phyloP scores from a whole-genome alignment of 2,113 vertebrate genomes.

The Thryonomys swinderianus region DNA sequence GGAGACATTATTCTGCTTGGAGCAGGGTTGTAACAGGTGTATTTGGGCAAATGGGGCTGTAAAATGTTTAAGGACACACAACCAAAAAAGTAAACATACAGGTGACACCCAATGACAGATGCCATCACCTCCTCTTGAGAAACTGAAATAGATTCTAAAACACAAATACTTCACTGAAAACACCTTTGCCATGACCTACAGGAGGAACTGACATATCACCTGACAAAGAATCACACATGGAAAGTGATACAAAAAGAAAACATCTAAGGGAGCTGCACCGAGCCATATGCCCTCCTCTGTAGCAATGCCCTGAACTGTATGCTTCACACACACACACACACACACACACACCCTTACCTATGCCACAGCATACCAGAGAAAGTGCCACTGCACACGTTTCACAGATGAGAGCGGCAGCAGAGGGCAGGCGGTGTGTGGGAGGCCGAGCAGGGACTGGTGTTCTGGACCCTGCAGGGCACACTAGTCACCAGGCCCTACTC shows the following conservation, averaged over 20 bases:
- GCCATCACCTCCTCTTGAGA: neutral
- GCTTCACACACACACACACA: neutral
- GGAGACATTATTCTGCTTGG: neutral
- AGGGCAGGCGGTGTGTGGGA: fast-evolving
- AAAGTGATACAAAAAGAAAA: neutral
- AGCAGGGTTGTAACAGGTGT: neutral
- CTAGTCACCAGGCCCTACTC: fast-evolving
- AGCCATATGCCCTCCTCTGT: neutral
- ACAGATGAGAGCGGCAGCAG: neutral
- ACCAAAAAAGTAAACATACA: neutral
- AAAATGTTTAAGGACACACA: neutral
- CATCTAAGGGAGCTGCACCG: fast-evolving
- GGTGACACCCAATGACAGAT: neutral
- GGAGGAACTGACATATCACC: neutral
- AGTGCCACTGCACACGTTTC: fast-evolving
- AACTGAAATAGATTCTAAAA: neutral
- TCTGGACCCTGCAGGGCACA: fast-evolving
- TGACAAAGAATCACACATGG: neutral
- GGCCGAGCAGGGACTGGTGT: neutral
- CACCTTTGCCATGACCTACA: neutral
- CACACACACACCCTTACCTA: no score
- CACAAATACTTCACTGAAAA: neutral
- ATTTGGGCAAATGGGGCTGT: neutral
- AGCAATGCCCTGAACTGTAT: neutral
- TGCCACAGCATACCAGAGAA: no score